Conservation (phyloP, 2,113 vertebrate species). For the Phylloscopus trochiloides region DNA sequence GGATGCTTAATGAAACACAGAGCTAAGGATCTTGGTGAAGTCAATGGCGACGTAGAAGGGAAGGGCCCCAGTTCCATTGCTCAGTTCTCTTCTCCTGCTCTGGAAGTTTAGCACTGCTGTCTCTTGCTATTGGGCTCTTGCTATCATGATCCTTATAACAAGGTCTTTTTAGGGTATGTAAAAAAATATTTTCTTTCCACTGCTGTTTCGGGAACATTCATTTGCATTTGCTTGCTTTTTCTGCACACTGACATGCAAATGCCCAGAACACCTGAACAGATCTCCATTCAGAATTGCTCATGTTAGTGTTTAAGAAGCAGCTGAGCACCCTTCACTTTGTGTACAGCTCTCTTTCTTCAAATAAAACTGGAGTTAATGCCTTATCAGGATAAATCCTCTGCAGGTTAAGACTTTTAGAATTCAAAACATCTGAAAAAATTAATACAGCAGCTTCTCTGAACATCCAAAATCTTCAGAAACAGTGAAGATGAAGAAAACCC, state of each 20-base stretch:
- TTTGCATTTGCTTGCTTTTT: conserved; percentile 60
- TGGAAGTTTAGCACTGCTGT: neutral
- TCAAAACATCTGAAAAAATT: neutral
- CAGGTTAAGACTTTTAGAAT: neutral
- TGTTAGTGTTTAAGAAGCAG: neutral
- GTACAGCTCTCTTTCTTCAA: neutral
- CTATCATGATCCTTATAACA: neutral
- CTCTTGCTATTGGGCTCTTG: neutral
- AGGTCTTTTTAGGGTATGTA: neutral
- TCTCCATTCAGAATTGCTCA: neutral
- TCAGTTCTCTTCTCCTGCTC: neutral
- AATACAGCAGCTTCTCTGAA: neutral
- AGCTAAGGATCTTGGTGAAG: neutral
- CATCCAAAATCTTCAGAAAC: neutral
- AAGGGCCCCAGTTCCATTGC: neutral
- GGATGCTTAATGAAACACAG: neutral
- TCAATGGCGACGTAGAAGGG: neutral
- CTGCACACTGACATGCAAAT: conserved; percentile 2
- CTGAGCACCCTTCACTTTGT: neutral
- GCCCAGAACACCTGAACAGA: neutral
- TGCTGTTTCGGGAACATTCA: conserved; percentile 23
- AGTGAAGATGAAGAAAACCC: neutral
- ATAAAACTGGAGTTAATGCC: neutral
- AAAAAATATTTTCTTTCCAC: conserved; percentile 17
- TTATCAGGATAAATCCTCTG: neutral